phyloP scores from a whole-genome alignment of 2,113 vertebrate species.

The Centropristis striata region DNA sequence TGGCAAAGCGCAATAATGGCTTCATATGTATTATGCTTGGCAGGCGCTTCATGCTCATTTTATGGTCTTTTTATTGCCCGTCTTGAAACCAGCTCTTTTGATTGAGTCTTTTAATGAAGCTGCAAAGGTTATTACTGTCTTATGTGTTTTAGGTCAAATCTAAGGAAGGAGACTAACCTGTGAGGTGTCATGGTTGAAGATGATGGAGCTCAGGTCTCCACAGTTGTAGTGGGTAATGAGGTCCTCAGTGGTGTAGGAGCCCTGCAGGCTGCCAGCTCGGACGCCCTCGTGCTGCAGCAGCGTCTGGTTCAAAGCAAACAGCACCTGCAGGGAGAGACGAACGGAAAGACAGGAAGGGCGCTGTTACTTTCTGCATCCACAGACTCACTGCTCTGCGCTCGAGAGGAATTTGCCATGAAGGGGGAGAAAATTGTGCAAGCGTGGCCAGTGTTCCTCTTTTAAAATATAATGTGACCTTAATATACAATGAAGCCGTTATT shows the following conservation, averaged over 20 bases:
- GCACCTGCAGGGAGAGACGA: slow-evolving; percentile 77
- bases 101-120: background rate
- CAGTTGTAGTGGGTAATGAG: slow-evolving; percentile 94
- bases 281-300: slow-evolving; percentile 91
- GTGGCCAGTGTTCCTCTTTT: slow-evolving; percentile 40
- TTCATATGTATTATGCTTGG: slow-evolving; percentile 19
- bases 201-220: slow-evolving; percentile 91
- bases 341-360: slow-evolving; percentile 16
- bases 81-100: background rate
- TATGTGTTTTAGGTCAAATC: background rate
- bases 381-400: slow-evolving; percentile 9
- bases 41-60: background rate
- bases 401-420: slow-evolving; percentile 26
- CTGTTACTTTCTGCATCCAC: slow-evolving; percentile 40
- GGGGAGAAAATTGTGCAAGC: slow-evolving; percentile 3
- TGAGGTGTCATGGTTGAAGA: slow-evolving; percentile 91
- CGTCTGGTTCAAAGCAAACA: slow-evolving; percentile 94
- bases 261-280: slow-evolving; percentile 88
- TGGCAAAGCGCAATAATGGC: background rate
- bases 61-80: slow-evolving; percentile 9
- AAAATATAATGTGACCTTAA: slow-evolving; percentile 43
- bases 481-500: slow-evolving; percentile 53
- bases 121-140: background rate
- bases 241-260: slow-evolving; percentile 90
- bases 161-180: slow-evolving; percentile 83